phyloP scores from a whole-genome alignment of 2,888 invertebrate genomes.

The Philereme transversata region DNA sequence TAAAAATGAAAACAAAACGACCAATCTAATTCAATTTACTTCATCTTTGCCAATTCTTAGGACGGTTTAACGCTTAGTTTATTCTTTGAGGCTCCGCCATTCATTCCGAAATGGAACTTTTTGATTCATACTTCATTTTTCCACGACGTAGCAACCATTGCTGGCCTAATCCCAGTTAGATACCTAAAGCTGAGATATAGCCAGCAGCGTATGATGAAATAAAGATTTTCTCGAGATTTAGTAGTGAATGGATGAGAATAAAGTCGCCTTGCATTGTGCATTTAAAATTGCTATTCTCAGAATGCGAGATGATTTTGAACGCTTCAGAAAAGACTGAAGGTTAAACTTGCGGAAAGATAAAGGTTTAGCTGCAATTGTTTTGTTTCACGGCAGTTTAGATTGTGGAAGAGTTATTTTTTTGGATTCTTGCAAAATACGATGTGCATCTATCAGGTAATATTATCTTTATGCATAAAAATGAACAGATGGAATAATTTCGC shows the following conservation, averaged over 20 bases:
- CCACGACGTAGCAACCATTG: conserved; percentile 28
- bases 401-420: no score
- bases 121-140: conserved; percentile 32
- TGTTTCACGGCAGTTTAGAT: conserved; percentile 12
- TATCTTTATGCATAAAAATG: no score
- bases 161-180: conserved; percentile 21
- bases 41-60: conserved; percentile 43
- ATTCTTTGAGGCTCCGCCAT: conserved; percentile 39
- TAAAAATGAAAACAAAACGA: no score
- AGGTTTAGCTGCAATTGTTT: conserved; percentile 24
- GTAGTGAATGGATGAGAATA: conserved; percentile 13
- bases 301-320: conserved; percentile 39
- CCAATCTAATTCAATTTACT: conserved; percentile 15
- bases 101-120: conserved; percentile 38
- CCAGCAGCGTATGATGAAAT: conserved; percentile 30
- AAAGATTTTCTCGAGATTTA: conserved; percentile 17
- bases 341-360: conserved; percentile 42
- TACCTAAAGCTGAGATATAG: conserved; percentile 1
- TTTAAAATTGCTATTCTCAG: conserved; percentile 47
- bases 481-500: no score
- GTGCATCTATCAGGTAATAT: no score
- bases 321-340: conserved; percentile 34
- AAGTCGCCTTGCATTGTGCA: conserved; percentile 41
- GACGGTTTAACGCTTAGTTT: conserved; percentile 43
- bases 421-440: background rate